Conservation (phyloP, 1,140 invertebrate genomes). For the Vanessa atalanta region DNA sequence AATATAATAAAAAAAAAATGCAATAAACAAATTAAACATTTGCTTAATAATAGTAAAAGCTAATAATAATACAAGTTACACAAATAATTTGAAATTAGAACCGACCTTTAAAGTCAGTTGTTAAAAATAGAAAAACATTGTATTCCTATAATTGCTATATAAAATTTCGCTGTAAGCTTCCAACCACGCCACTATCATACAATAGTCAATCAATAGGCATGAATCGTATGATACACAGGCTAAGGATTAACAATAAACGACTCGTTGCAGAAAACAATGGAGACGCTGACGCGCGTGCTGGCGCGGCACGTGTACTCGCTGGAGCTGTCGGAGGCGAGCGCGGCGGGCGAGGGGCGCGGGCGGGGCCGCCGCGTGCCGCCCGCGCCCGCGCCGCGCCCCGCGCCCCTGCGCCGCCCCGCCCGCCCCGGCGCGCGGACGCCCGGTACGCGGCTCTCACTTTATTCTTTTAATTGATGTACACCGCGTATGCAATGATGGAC, state of each 20-base stretch:
- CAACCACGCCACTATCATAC: too few relatives aligned
- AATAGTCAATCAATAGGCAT: background rate
- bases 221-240: too few relatives aligned
- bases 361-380: constrained; percentile 41
- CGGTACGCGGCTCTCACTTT: constrained; percentile 34
- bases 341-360: constrained; percentile 38
- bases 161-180: too few relatives aligned
- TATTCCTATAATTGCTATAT: too few relatives aligned
- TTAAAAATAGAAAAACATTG: too few relatives aligned
- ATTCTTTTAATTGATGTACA: background rate
- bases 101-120: too few relatives aligned
- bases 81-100: too few relatives aligned
- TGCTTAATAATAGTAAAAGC: too few relatives aligned
- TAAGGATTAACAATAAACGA: background rate
- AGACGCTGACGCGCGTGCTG: constrained; percentile 95
- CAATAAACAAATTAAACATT: too few relatives aligned
- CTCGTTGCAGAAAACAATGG: constrained; percentile 93
- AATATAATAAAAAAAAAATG: too few relatives aligned
- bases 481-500: too few relatives aligned
- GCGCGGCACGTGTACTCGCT: constrained; percentile 96
- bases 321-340: constrained; percentile 88
- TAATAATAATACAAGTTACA: too few relatives aligned
- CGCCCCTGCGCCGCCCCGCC: constrained; percentile 36
- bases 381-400: constrained; percentile 34
- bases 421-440: constrained; percentile 43